Base-by-base conservation (phyloP, 1,140 invertebrate species). In the Drosophila ogumai region DNA sequence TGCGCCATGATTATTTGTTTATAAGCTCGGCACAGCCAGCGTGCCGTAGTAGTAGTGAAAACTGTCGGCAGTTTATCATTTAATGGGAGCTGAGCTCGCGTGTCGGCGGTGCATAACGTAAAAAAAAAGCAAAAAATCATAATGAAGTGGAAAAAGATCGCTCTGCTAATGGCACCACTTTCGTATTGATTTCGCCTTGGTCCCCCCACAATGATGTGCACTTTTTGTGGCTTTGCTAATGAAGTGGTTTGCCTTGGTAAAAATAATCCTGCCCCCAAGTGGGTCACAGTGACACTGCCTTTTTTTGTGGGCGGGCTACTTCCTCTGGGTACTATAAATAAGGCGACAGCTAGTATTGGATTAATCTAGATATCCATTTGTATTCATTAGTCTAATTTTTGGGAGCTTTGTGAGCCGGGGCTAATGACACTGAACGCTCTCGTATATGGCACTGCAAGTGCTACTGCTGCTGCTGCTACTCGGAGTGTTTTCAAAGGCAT, bases 331-430 rank as follows among this genome's bases (percentile, higher is more conserved):
- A 67, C 85, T 81, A 85, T 84, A 90, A 84, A 88, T 84, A 84
- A 72, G 65, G 80, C 58, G 85, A 88, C 84, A 75, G 73, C 74
- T 61, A 78, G 76, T 78, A 87, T 90, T 77, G 85, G 85, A 80
- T 90, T 88, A 88, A 90, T 90, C 87, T 81, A 72, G 68, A 90
- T 90, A 78, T 90, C 81, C 81, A 90, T 88, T 88, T 90, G 77
- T 84, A 80, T 90, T 90, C 80, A 88, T 88, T 88, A 88, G 84
- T 78, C 77, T 84, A 88, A 88, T 90, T 90, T 84, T 59, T 59
- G 66, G 57, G 55, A 49, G 38, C 36, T 55, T 19, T 49, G 52
- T 46, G 25, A 28, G 13, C 19, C 25, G 22, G 25, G 19, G 19
- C 74, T 77, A 77, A 77, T 77, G 74, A 77, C 74, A 47, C 36